Evolutionary conservation across 2,888 invertebrate genomes (phyloP).

Genomic region (Dicyrtoma fusca): DNA sequence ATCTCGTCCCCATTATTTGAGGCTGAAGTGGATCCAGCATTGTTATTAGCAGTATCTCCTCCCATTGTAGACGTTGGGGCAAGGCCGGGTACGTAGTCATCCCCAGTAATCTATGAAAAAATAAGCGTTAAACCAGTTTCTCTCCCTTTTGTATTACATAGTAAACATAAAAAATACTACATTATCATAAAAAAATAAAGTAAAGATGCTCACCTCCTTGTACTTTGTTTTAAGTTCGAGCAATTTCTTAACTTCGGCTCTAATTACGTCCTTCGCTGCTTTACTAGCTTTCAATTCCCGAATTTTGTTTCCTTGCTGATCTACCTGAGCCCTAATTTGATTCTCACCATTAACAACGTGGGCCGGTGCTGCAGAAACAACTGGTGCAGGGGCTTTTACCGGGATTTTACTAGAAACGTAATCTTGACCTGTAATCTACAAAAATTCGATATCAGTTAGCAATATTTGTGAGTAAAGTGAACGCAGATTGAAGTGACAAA

Average conservation of each 20-base stretch:
- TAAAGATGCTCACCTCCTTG: conserved; percentile 67
- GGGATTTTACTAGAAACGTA: conserved; percentile 10
- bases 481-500: not conserved
- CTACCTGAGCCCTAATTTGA: conserved; percentile 33
- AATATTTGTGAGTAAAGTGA: not conserved
- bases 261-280: conserved; percentile 62
- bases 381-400: not conserved
- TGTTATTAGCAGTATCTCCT: not conserved
- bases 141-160: conserved; percentile 11
- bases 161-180: not conserved
- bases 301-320: conserved; percentile 68
- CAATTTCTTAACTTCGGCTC: conserved; percentile 62
- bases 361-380: conserved; percentile 2
- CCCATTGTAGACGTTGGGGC: conserved; percentile 8
- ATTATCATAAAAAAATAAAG: too few species aligned
- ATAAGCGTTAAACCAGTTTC: conserved; percentile 19
- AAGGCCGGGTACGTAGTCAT: conserved; percentile 42
- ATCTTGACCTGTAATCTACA: conserved; percentile 25
- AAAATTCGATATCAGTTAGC: too few species aligned
- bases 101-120: conserved; percentile 34
- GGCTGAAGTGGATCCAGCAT: not conserved
- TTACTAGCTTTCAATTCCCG: conserved; percentile 72
- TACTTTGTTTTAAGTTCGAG: conserved; percentile 56
- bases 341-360: not conserved
- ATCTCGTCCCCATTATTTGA: conserved; percentile 36